A percentile compares a stretch with the other conserved stretches of the same genome.
phyloP scores from a whole-genome alignment of 1,140 invertebrate species.

The Lamellibrachia luymesi region DNA sequence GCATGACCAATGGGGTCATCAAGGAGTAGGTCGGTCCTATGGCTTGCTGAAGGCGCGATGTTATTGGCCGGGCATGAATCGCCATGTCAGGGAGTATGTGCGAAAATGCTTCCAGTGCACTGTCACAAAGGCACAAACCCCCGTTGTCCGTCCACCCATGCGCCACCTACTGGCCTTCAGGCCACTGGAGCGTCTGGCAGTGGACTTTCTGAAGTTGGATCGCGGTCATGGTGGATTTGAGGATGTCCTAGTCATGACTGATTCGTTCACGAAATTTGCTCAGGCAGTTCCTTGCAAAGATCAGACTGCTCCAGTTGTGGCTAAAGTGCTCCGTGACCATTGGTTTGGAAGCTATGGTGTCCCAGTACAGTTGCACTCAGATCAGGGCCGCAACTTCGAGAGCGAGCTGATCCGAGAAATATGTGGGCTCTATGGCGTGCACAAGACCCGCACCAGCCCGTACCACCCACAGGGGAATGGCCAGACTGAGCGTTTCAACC shows the following conservation, averaged over 20 bases:
- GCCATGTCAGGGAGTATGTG: neutral
- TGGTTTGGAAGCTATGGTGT: constrained; percentile 50
- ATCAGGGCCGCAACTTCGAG: constrained; percentile 46
- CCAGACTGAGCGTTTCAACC: constrained; percentile 36
- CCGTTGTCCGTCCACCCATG: neutral
- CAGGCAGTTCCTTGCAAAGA: constrained; percentile 39
- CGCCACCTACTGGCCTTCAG: too few relatives aligned
- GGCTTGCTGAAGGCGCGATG: neutral
- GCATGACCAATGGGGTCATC: too few relatives aligned
- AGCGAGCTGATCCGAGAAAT: constrained; percentile 32
- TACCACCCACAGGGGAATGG: constrained; percentile 31
- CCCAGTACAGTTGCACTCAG: constrained; percentile 47
- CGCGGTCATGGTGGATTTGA: neutral
- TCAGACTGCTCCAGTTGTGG: constrained; percentile 50
- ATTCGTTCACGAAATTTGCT: constrained; percentile 54
- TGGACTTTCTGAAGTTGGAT: neutral
- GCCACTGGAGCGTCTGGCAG: neutral
- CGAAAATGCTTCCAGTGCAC: neutral
- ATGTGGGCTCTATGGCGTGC: constrained; percentile 22
- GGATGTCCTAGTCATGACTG: constrained; percentile 49
- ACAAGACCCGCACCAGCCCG: too few relatives aligned
- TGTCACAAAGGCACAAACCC: neutral
- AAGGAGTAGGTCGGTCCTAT: neutral
- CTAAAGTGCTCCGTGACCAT: constrained; percentile 46
- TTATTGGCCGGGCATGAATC: too few relatives aligned